Evolutionary conservation across 2,113 vertebrate genomes (phyloP), one percentile per base, ranked within the genome.

Genomic region (Hypomesus transpacificus): DNA sequence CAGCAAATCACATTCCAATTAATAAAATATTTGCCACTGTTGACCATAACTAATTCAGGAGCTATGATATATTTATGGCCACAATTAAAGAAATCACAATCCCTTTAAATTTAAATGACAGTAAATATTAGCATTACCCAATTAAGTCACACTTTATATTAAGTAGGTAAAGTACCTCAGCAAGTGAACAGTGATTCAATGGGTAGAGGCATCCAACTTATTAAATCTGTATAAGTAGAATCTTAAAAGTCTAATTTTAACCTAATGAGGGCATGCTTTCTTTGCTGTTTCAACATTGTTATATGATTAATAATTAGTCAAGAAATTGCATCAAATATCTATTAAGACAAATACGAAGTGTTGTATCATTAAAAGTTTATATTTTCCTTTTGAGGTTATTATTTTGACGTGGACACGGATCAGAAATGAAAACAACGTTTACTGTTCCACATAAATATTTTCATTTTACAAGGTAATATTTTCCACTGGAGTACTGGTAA

Each of bases 21-120:
- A 91, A 92, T 92, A 89, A 91, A 89, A 89, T 82, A 92, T 92
- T 79, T 61, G 77, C 78, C 89, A 86, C 85, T 83, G 82, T 88
- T 93, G 92, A 93, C 91, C 91, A 91, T 91, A 78, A 92, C 88
- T 93, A 88, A 93, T 92, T 93, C 85, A 93, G 78, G 80, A 88
- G 88, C 64, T 73, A 88, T 92, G 76, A 89, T 74, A 86, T 89
- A 91, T 93, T 91, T 72, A 92, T 91, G 85, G 80, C 65, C 87
- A 84, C 91, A 91, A 92, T 93, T 92, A 91, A 91, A 91, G 88
- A 92, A 87, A 91, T 92, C 91, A 91, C 61, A 80, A 90, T 86
- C 78, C 54, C 78, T 89, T 92, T 89, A 88, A 90, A 91, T 91
- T 89, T 90, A 89, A 91, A 91, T 90, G 79, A 82, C 81, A 80